phyloP scores from a whole-genome alignment of 2,113 vertebrate species.

The Apus apus region DNA sequence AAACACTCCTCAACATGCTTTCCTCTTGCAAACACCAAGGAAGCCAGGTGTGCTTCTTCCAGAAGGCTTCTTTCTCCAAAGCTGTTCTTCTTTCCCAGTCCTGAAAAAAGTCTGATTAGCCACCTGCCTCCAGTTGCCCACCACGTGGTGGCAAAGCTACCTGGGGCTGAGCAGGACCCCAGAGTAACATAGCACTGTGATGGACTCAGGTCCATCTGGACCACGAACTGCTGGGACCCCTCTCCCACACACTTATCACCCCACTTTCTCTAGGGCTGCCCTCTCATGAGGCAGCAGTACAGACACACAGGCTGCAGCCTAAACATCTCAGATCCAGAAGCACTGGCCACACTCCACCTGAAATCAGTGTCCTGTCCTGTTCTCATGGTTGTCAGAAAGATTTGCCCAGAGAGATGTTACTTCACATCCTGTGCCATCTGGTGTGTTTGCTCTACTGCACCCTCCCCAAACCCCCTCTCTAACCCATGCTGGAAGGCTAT shows the following conservation, averaged over 20 bases:
- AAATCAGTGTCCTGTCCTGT: neutral
- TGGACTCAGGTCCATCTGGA: neutral
- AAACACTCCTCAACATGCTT: neutral
- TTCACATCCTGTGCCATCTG: neutral
- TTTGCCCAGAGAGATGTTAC: neutral
- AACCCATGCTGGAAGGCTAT: neutral
- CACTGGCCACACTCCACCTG: neutral
- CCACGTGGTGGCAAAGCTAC: neutral
- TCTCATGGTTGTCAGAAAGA: conserved; percentile 8
- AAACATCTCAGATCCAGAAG: neutral
- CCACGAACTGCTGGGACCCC: neutral
- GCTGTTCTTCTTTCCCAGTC: neutral
- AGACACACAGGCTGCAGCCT: neutral
- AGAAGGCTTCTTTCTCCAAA: neutral
- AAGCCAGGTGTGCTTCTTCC: neutral
- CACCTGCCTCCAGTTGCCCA: neutral
- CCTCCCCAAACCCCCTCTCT: neutral
- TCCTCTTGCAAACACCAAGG: neutral
- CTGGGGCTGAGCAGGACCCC: neutral
- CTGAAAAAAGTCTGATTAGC: neutral
- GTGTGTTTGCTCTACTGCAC: neutral
- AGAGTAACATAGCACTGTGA: neutral
- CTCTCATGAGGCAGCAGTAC: neutral
- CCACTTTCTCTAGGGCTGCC: neutral
- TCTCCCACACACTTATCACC: neutral